phyloP scores from a whole-genome alignment of 1,140 invertebrate species.

The Pogonomyrmex barbatus region DNA sequence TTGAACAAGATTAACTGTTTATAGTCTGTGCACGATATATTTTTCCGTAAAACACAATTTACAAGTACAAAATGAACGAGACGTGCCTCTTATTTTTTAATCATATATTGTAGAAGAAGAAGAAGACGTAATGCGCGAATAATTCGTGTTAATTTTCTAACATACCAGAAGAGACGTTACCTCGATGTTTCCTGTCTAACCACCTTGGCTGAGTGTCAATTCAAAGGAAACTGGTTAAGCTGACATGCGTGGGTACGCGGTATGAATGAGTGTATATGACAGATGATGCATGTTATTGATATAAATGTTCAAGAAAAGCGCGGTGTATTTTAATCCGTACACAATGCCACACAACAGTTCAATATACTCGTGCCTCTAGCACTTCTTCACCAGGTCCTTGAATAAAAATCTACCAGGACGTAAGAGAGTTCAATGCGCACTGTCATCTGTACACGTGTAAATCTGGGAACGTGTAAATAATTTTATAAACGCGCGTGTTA shows the following conservation, averaged over 20 bases:
- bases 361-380: background rate
- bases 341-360: background rate
- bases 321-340: background rate
- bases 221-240: slow-evolving; percentile 14
- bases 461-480: background rate
- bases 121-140: slow-evolving; percentile 8
- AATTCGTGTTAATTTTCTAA: slow-evolving; percentile 35
- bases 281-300: slow-evolving; percentile 24
- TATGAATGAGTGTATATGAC: slow-evolving; percentile 14
- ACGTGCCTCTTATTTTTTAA: background rate
- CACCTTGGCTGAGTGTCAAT: background rate
- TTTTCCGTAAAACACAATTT: slow-evolving; percentile 4
- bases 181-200: slow-evolving; percentile 18
- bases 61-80: background rate
- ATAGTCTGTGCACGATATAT: background rate
- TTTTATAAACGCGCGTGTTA: background rate
- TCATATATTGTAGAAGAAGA: background rate
- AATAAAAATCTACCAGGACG: background rate
- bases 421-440: background rate
- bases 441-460: background rate
- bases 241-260: slow-evolving; percentile 7
- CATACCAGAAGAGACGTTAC: background rate
- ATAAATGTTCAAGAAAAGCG: slow-evolving; percentile 25
- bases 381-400: background rate
- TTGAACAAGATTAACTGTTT: slow-evolving; percentile 21